A percentile compares a stretch with the other conserved stretches of the same genome.
phyloP scores from a whole-genome alignment of 2,888 invertebrate genomes.

The Ichneumoninae sp. region DNA sequence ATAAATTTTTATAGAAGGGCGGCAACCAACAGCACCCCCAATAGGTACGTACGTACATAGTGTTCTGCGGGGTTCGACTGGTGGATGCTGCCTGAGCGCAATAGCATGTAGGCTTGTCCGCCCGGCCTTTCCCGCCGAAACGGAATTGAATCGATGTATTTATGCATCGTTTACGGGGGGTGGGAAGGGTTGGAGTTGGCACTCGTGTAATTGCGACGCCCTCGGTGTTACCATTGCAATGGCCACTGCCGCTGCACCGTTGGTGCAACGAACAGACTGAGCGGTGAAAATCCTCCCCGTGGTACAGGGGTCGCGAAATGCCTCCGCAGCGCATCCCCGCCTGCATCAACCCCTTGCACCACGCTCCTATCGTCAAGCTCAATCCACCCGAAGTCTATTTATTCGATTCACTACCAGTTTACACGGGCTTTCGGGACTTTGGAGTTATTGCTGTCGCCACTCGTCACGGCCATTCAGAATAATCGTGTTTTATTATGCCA shows the following conservation, averaged over 20 bases:
- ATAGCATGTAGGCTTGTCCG: slow-evolving; percentile 43
- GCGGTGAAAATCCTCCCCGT: slow-evolving; percentile 74
- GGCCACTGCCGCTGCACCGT: slow-evolving; percentile 35
- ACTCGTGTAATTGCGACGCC: slow-evolving; percentile 82
- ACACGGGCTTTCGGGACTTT: slow-evolving; percentile 55
- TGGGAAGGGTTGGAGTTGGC: slow-evolving; percentile 79
- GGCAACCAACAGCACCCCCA: slow-evolving; percentile 58
- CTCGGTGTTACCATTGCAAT: slow-evolving; percentile 58
- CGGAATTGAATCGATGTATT: slow-evolving; percentile 85
- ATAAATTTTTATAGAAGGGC: slow-evolving; percentile 84
- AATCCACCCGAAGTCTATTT: slow-evolving; percentile 65
- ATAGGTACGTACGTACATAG: slow-evolving; percentile 53
- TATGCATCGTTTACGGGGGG: slow-evolving; percentile 82
- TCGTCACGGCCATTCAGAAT: slow-evolving; percentile 42
- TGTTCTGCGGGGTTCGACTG: slow-evolving; percentile 47
- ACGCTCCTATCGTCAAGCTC: slow-evolving; percentile 54
- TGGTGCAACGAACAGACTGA: slow-evolving; percentile 38
- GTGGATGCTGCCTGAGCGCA: slow-evolving; percentile 19
- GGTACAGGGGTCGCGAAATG: slow-evolving; percentile 67
- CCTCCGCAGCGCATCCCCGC: slow-evolving; percentile 44
- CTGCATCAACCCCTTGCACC: slow-evolving; percentile 45
- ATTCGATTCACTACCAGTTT: slow-evolving; percentile 40
- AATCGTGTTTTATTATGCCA: slow-evolving; percentile 49
- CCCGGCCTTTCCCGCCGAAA: slow-evolving; percentile 78
- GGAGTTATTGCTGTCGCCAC: slow-evolving; percentile 59